phyloP scores from a whole-genome alignment of 2,113 vertebrate species.

The Ranitomeya imitator region DNA sequence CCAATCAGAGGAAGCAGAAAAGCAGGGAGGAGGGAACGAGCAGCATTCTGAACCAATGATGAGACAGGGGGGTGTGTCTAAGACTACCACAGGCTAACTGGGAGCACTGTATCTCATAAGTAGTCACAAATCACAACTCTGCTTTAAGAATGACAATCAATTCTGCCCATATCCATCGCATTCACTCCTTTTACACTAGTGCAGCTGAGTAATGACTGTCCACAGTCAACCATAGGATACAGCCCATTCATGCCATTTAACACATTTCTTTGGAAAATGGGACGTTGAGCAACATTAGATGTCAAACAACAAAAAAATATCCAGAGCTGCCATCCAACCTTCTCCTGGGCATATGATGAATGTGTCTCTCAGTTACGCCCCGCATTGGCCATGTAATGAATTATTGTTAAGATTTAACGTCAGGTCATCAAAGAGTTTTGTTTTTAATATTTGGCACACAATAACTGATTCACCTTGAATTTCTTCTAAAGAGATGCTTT shows the following conservation, averaged over 20 bases:
- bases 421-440: background rate
- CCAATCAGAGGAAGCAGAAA: too few species aligned
- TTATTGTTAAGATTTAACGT: background rate
- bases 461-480: background rate
- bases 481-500: conserved; percentile 18
- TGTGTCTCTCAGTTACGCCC: background rate
- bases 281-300: background rate
- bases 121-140: too few species aligned
- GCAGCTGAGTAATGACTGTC: too few species aligned
- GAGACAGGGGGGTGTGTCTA: too few species aligned
- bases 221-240: too few species aligned
- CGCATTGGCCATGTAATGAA: background rate
- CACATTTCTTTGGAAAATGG: background rate
- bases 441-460: background rate
- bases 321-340: background rate
- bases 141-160: too few species aligned
- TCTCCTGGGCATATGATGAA: background rate
- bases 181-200: too few species aligned
- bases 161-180: too few species aligned
- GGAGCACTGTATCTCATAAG: too few species aligned
- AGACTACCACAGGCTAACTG: too few species aligned
- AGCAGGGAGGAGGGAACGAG: too few species aligned
- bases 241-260: background rate
- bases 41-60: too few species aligned
- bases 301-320: background rate